These are phyloP conservation scores for Meghimatium bilineatum DNA, from an alignment of 2,888 invertebrate species.

Conservation along the genomic window DNA sequence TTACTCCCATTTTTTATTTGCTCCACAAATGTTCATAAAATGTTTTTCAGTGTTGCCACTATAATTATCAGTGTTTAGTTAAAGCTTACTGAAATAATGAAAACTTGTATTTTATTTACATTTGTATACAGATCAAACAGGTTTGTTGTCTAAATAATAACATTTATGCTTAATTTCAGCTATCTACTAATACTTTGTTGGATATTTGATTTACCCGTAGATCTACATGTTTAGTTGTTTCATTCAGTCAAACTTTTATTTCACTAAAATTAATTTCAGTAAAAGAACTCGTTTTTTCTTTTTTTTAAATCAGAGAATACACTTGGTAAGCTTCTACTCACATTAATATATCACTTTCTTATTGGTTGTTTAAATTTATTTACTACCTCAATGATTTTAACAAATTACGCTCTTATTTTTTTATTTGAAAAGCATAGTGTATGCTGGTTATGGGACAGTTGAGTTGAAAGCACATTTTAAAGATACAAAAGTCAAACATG, in stretches of 20 bases:
- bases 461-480: too few species aligned
- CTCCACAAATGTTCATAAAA: too few species aligned
- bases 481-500: too few species aligned
- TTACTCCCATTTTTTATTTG: too few species aligned
- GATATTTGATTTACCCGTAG: neutral
- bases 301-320: constrained; percentile 21
- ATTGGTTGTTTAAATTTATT: neutral
- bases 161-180: neutral
- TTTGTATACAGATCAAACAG: too few species aligned
- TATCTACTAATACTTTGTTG: neutral
- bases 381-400: neutral
- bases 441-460: too few species aligned
- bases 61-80: too few species aligned
- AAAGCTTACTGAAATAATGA: too few species aligned
- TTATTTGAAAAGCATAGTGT: too few species aligned
- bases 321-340: constrained; percentile 34
- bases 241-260: neutral
- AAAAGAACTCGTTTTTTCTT: neutral
- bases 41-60: too few species aligned
- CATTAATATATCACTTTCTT: neutral
- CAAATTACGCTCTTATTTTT: neutral
- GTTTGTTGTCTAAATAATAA: neutral
- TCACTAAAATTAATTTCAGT: neutral
- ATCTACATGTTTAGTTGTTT: neutral
- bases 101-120: too few species aligned